These are phyloP conservation scores for Drosophila teissieri DNA, from an alignment of 1,140 invertebrate genomes.

Conservation along the genomic window DNA sequence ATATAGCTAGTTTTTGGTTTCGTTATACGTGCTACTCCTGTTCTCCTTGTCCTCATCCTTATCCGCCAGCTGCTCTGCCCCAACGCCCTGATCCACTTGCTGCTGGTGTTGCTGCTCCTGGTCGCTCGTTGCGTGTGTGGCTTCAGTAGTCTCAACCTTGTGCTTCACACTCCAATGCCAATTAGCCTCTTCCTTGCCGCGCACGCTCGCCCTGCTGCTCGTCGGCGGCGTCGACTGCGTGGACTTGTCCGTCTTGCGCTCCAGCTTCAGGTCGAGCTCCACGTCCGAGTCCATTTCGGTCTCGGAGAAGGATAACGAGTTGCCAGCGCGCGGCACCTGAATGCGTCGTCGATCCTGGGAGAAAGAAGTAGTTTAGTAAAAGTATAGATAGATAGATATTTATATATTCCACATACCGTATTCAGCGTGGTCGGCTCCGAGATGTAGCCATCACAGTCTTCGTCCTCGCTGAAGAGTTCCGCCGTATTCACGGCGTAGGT, in stretches of 20 bases:
- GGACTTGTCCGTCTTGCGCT: slow-evolving; percentile 49
- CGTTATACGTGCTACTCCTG: slow-evolving; percentile 54
- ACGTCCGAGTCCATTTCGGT: slow-evolving; percentile 90
- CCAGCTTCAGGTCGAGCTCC: slow-evolving; percentile 69
- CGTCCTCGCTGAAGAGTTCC: slow-evolving; percentile 87
- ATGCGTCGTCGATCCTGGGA: slow-evolving; percentile 64
- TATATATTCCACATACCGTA: slow-evolving; percentile 26
- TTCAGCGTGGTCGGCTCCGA: slow-evolving; percentile 89
- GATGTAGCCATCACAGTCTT: slow-evolving; percentile 92
- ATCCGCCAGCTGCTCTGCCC: slow-evolving; percentile 7
- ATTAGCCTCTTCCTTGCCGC: slow-evolving; percentile 15
- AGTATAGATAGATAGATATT: neutral
- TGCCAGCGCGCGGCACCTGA: slow-evolving; percentile 88
- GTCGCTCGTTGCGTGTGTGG: neutral
- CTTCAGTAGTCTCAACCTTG: slow-evolving; percentile 8
- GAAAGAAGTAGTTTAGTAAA: neutral
- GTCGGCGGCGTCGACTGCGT: slow-evolving; percentile 51
- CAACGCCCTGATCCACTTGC: slow-evolving; percentile 3
- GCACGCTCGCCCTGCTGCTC: slow-evolving; percentile 1
- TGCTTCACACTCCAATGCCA: slow-evolving; percentile 2
- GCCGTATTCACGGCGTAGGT: slow-evolving; percentile 85
- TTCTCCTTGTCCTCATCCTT: slow-evolving; percentile 50
- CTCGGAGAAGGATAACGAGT: slow-evolving; percentile 91
- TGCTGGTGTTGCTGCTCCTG: neutral
- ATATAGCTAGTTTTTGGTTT: slow-evolving; percentile 70